Base-by-base conservation (phyloP, 2,113 vertebrate genomes). In the Podarcis raffonei region DNA sequence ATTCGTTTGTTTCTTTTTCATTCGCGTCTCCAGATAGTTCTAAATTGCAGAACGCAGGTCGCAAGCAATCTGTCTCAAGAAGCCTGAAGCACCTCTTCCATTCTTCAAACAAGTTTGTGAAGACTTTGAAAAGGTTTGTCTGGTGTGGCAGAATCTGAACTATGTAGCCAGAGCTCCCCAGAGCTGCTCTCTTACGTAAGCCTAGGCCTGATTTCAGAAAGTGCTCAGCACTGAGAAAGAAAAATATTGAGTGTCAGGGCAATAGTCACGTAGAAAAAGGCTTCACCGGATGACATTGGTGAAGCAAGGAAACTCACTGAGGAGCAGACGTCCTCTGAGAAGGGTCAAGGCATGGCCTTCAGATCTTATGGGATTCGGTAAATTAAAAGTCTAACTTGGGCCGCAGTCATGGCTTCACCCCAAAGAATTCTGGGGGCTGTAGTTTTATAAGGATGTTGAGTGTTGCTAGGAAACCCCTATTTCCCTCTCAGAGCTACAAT, bases 1-100 rank as follows among this genome's bases (percentile, higher is more conserved):
- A 5, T 30, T 30, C 7, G 9, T 35, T 27, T 3, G 15, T 68
- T 79, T 27, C 25, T 30, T 6, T 89, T 92, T 89, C 27, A 95
- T 81, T 37, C n/a, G 39, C 37, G 83, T 92, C 86, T 93, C 35
- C 74, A 99, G 99, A 99, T 93, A 94, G 94, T 59, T 97, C 98
- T 3, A 99, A 99, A 96, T 92, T 98, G 83, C 98, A 98, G 96
- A 99, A 98, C 90, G 91, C 98, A 1, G 98, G 98, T 94, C 98
- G 99, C 89, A 99, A 99, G 95, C 99, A 98, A 94, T 99, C 99
- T 0, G 98, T 99, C 66, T 99, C 99, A 89, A 98, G 98, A 78
- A 99, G 99, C 90, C 96, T 99, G 92, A 99, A 99, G 94, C 99
- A 99, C 89, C 98, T 99, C 85, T 99, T 99, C 94, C 98, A 99